Base-by-base conservation (phyloP, 2,113 vertebrate species). In the Girardinichthys multiradiatus region DNA sequence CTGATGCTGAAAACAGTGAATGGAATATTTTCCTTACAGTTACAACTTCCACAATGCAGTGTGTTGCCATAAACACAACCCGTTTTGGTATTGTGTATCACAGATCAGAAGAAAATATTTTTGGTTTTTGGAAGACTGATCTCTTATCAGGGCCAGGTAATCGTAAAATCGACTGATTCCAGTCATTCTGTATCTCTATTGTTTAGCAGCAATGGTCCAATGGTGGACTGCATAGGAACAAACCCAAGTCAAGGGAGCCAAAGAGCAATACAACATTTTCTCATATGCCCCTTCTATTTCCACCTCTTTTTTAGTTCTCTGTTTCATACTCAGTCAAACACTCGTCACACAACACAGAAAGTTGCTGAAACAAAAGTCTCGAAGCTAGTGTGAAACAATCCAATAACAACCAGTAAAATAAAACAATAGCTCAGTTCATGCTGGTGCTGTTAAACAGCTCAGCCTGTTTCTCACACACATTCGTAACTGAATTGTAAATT, bases 351-450 rank as follows among this genome's bases (percentile, higher is more conserved):
- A 75, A 70, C 76, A 81, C 81, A 64, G 72, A 81, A 81, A 28
- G 57, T 74, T 76, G 79, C 67, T 85, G 83, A 79, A 89, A 89
- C 77, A 69, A 83, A 84, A 85, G 71, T 82, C 77, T 87, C 86
- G 57, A 82, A 75, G 86, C 87, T 71, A 74, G 86, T 86, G 79
- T 90, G 83, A 92, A 91, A 90, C 80, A 90, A 86, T 85, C 87
- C 81, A 90, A 86, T 85, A 90, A 90, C 84, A 84, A 81, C 81
- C 82, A 82, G 83, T 79, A 84, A 87, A 86, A 82, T 82, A 86
- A 87, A 90, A 89, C 84, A 87, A 89, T 86, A 86, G 76, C 80
- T 86, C 81, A 82, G 81, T 83, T 86, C 87, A 82, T 76, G 78
- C 81, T 83, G 72, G 65, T 70, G 81, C 76, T 87, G 85, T 87